Conservation (phyloP, 2,797 vertebrate genomes). For the Varecia variegata region DNA sequence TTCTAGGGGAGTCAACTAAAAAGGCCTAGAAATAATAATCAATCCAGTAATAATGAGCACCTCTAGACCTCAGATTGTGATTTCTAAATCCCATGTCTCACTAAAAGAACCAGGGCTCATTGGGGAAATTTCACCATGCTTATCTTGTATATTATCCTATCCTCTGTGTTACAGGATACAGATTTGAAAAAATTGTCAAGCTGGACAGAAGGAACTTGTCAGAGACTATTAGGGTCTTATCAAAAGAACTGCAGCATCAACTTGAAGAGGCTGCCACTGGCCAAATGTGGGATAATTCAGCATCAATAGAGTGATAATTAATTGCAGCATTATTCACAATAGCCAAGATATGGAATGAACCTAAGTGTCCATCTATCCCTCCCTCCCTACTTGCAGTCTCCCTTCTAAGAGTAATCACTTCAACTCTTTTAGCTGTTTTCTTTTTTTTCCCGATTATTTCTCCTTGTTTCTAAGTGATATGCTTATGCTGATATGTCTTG, state of each 20-base stretch:
- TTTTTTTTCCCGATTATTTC: background rate
- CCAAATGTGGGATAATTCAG: background rate
- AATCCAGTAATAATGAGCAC: background rate
- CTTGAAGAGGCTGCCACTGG: background rate
- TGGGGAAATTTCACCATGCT: background rate
- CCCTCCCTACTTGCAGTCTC: background rate
- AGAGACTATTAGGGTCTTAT: background rate
- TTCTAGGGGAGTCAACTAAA: background rate
- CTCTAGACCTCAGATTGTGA: background rate
- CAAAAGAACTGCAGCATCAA: background rate
- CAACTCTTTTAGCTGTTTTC: background rate
- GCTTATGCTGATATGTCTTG: background rate
- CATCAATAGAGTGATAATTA: background rate
- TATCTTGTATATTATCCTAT: background rate
- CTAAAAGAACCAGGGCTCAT: background rate
- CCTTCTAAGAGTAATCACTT: background rate
- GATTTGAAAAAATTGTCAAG: background rate
- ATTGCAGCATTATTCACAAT: background rate
- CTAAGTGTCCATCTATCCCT: background rate
- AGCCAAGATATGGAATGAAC: background rate
- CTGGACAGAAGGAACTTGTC: background rate
- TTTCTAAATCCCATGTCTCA: background rate
- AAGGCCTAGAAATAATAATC: background rate
- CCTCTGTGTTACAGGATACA: background rate
- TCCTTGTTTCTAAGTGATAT: background rate